Conservation (phyloP, 2,797 vertebrate genomes). For the Coregonus ussuriensis region DNA sequence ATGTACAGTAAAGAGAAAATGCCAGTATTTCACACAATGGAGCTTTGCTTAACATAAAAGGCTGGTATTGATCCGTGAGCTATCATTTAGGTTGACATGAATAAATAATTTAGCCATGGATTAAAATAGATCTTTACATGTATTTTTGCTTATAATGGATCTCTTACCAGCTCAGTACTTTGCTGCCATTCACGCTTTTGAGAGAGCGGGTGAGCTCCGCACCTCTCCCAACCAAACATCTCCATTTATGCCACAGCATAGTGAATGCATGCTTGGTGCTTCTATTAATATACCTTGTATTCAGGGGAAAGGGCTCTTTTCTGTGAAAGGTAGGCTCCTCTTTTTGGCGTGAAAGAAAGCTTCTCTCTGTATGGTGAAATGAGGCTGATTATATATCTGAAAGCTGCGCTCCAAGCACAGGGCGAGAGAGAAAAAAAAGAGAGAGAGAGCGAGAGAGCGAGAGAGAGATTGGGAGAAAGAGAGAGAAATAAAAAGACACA, state of each 20-base stretch:
- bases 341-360: too few species aligned
- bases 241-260: slow-evolving; percentile 50
- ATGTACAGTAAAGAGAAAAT: slow-evolving; percentile 33
- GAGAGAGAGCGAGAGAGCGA: not conserved
- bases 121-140: not conserved
- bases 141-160: slow-evolving; percentile 3
- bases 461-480: not conserved
- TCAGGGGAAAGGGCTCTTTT: slow-evolving; percentile 48
- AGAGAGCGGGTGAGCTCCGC: slow-evolving; percentile 39
- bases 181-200: slow-evolving; percentile 30
- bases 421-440: not conserved
- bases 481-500: too few species aligned
- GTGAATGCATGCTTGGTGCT: slow-evolving; percentile 34
- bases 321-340: slow-evolving; percentile 41
- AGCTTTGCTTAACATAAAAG: slow-evolving; percentile 61
- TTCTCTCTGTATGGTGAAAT: slow-evolving; percentile 38
- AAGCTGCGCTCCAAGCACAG: not conserved
- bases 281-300: slow-evolving; percentile 56
- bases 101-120: slow-evolving; percentile 60
- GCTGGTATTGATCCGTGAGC: slow-evolving; percentile 53
- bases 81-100: slow-evolving; percentile 40
- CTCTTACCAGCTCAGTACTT: slow-evolving; percentile 29
- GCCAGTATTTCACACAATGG: slow-evolving; percentile 52
- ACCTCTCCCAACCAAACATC: slow-evolving; percentile 48
- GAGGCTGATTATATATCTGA: slow-evolving; percentile 45